Conservation (phyloP, 2,113 vertebrate species). For the Okapia johnstoni region DNA sequence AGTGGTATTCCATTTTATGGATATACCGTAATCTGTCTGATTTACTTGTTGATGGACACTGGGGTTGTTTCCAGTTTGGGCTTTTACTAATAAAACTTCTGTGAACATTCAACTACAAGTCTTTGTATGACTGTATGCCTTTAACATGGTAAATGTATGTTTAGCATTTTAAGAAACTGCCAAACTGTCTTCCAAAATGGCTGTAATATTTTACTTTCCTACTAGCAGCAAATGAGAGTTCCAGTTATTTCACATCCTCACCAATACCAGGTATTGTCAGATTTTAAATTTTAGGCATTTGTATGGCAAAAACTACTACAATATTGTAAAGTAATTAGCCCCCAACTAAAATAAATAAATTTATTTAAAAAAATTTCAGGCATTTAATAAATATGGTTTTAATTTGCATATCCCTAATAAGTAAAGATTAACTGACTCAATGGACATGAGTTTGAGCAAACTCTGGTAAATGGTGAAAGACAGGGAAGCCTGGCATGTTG, state of each 20-base stretch:
- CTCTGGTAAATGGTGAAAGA: background rate
- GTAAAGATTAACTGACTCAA: background rate
- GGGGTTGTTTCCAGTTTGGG: background rate
- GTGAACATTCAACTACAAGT: background rate
- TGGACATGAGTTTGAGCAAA: background rate
- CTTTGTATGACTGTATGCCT: background rate
- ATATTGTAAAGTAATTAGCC: too few relatives aligned
- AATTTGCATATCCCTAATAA: background rate
- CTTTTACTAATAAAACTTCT: background rate
- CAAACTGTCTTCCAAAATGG: background rate
- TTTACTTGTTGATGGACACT: background rate
- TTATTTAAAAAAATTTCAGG: slow-evolving; percentile 9
- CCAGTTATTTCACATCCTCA: background rate
- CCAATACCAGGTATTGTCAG: background rate
- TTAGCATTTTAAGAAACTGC: background rate
- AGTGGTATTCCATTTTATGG: background rate
- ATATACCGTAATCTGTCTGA: background rate
- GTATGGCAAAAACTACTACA: too few relatives aligned
- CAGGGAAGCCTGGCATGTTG: background rate
- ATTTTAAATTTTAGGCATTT: background rate
- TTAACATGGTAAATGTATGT: background rate
- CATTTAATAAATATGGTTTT: background rate
- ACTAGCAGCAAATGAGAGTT: background rate
- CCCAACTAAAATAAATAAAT: too few relatives aligned
- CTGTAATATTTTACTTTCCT: background rate